phyloP scores from a whole-genome alignment of 2,797 vertebrate species.

The Antrozous pallidus region DNA sequence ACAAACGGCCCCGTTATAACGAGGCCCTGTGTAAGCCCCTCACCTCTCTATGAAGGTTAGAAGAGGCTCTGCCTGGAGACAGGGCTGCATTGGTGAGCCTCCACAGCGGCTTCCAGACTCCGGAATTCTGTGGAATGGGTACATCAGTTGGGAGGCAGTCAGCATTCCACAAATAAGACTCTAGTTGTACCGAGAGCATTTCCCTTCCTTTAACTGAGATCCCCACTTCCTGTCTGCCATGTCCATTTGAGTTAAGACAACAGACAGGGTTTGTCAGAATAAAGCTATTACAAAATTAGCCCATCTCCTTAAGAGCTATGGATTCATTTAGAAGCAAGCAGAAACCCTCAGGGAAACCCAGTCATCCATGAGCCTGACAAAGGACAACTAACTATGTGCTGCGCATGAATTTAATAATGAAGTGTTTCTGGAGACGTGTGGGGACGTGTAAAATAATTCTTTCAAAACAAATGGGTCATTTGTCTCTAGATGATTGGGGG shows the following conservation, averaged over 20 bases:
- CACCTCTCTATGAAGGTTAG: neutral
- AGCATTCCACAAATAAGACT: neutral
- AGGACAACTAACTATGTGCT: rapidly evolving
- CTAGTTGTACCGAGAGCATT: neutral
- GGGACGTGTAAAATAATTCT: neutral
- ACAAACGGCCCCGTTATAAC: neutral
- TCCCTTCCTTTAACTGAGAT: neutral
- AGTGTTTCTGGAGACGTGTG: rapidly evolving
- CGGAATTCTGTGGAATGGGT: neutral
- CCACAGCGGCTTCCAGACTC: neutral
- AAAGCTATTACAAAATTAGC: neutral
- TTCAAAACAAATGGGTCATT: neutral
- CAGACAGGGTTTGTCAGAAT: neutral
- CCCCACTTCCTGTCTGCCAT: neutral
- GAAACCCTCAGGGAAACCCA: neutral
- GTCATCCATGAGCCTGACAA: neutral
- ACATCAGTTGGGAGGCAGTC: neutral
- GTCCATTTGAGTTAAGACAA: neutral
- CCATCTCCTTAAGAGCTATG: neutral
- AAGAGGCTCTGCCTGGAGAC: neutral
- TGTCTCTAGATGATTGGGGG: neutral
- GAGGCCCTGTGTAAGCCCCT: rapidly evolving
- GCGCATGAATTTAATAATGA: neutral
- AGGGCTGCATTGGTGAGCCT: neutral
- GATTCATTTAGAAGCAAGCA: neutral